A percentile compares a stretch with the other conserved stretches of the same genome.
Conservation (phyloP, 2,113 vertebrate species). For the Onychostoma macrolepis region DNA sequence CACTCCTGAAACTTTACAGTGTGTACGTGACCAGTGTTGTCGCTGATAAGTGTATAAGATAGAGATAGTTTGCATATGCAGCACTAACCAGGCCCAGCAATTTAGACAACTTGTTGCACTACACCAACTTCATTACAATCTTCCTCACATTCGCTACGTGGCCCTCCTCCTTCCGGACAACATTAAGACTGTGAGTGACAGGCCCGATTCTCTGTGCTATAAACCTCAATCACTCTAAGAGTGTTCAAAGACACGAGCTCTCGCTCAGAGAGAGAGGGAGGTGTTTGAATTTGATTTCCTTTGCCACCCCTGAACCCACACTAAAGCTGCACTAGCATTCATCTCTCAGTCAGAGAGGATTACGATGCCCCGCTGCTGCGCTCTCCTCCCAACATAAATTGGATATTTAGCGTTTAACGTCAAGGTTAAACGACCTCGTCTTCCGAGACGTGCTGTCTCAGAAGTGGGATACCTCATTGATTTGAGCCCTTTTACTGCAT, state of each 20-base stretch:
- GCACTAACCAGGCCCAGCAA: neutral
- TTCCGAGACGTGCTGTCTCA: conserved; percentile 52
- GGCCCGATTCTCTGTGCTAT: conserved; percentile 16
- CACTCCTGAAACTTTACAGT: no score
- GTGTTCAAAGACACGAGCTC: conserved; percentile 54
- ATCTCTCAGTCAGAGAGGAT: conserved; percentile 59
- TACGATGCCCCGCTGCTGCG: conserved; percentile 59
- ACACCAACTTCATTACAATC: conserved; percentile 7
- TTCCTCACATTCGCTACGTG: neutral
- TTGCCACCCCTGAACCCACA: conserved; percentile 58
- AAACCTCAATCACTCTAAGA: conserved; percentile 61
- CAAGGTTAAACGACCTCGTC: conserved; percentile 65
- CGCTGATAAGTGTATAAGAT: neutral
- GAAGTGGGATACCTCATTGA: conserved; percentile 56
- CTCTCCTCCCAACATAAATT: conserved; percentile 64
- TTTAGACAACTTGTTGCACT: conserved; percentile 11
- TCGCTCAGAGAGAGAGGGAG: conserved; percentile 52
- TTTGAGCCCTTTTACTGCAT: conserved; percentile 51
- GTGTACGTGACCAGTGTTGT: no score
- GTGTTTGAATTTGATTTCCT: conserved; percentile 62
- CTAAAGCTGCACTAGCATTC: conserved; percentile 59
- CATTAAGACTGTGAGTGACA: conserved; percentile 48
- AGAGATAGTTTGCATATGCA: neutral
- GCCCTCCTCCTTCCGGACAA: neutral
- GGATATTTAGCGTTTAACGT: conserved; percentile 65